Conservation (phyloP, 2,888 invertebrate species). For the Vesta saturnalis region DNA sequence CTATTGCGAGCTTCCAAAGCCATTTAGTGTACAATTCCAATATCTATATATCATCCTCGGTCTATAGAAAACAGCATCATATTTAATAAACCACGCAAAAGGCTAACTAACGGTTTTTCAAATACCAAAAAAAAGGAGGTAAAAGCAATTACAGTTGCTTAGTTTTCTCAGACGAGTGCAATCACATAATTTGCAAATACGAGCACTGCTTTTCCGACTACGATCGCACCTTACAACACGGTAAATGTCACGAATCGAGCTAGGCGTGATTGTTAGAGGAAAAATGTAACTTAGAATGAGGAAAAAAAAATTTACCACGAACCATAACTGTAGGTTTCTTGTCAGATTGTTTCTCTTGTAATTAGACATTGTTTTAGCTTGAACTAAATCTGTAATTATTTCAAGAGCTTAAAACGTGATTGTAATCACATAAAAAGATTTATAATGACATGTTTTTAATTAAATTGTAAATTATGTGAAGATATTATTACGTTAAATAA, state of each 20-base stretch:
- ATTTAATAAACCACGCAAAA: slow-evolving; percentile 27
- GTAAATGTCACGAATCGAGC: slow-evolving; percentile 52
- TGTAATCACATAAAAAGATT: neutral
- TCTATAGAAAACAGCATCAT: slow-evolving; percentile 17
- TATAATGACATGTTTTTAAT: neutral
- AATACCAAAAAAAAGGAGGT: slow-evolving; percentile 22
- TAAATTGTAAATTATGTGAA: no score
- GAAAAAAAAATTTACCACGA: slow-evolving; percentile 43
- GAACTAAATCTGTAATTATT: slow-evolving; percentile 24
- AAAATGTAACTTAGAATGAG: slow-evolving; percentile 39
- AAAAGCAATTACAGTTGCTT: slow-evolving; percentile 32
- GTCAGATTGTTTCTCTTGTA: slow-evolving; percentile 45
- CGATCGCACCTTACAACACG: slow-evolving; percentile 45
- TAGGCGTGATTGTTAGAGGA: slow-evolving; percentile 51
- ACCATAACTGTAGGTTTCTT: slow-evolving; percentile 46
- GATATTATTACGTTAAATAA: no score
- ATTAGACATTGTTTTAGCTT: slow-evolving; percentile 38
- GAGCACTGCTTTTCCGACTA: slow-evolving; percentile 48
- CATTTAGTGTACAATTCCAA: slow-evolving; percentile 20
- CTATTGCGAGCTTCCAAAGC: slow-evolving; percentile 14
- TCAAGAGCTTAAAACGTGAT: slow-evolving; percentile 18
- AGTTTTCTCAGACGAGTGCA: slow-evolving; percentile 33
- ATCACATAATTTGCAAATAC: slow-evolving; percentile 49
- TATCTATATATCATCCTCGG: slow-evolving; percentile 20
- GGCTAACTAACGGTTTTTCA: slow-evolving; percentile 20